phyloP scores from a whole-genome alignment of 2,888 invertebrate genomes.

The Eurytoma adleriae region DNA sequence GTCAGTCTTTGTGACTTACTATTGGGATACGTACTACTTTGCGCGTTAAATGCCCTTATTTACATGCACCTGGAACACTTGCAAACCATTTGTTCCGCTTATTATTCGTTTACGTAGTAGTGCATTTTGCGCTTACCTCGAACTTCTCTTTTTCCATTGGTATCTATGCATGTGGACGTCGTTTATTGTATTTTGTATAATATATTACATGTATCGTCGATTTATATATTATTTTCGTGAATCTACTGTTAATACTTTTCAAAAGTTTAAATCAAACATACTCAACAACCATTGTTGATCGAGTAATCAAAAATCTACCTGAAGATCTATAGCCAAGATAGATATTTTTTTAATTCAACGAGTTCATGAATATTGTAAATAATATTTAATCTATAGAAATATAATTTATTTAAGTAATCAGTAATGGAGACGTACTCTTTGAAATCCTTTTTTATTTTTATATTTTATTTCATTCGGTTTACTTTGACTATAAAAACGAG shows the following conservation, averaged over 20 bases:
- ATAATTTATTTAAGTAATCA: no score
- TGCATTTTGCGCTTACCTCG: slow-evolving; percentile 30
- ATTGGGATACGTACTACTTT: slow-evolving; percentile 74
- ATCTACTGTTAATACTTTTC: neutral
- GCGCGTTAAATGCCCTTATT: slow-evolving; percentile 72
- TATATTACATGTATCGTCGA: neutral
- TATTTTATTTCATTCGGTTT: neutral
- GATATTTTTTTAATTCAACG: no score
- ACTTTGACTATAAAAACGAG: neutral
- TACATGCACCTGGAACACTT: slow-evolving; percentile 69
- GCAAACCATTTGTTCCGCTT: slow-evolving; percentile 47
- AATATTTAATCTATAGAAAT: no score
- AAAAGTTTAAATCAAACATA: neutral
- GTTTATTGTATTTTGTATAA: neutral
- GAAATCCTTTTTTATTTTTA: neutral
- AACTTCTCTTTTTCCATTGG: neutral
- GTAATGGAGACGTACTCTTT: no score
- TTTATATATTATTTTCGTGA: neutral
- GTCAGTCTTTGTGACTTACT: slow-evolving; percentile 76
- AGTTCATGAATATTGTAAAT: no score
- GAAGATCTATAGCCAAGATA: no score
- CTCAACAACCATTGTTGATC: no score
- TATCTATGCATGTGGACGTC: neutral
- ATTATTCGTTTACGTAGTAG: slow-evolving; percentile 41
- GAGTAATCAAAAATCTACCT: no score